These are phyloP conservation scores for Pachycephala philippinensis DNA, from an alignment of 2,113 vertebrate genomes.

Conservation along the genomic window DNA sequence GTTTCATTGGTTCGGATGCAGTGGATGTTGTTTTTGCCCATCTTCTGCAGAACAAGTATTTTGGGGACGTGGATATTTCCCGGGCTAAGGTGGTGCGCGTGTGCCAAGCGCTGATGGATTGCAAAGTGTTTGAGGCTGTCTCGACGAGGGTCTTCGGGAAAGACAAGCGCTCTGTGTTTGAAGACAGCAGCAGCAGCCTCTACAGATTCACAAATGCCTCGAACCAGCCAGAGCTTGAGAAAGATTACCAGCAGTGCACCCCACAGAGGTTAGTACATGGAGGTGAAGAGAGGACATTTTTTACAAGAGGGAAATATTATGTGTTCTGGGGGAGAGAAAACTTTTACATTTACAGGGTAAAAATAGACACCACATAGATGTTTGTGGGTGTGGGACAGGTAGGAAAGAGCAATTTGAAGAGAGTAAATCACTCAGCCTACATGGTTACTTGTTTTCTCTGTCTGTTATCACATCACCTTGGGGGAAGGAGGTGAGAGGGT, in stretches of 20 bases:
- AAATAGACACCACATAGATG: not conserved
- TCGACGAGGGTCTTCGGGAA: slow-evolving; percentile 87
- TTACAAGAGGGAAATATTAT: not conserved
- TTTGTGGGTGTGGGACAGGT: not conserved
- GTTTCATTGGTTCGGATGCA: slow-evolving; percentile 92
- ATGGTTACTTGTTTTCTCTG: not conserved
- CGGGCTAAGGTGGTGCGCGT: slow-evolving; percentile 90
- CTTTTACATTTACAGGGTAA: not conserved
- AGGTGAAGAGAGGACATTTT: not conserved
- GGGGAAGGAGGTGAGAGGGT: not conserved
- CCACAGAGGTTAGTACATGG: slow-evolving; percentile 66
- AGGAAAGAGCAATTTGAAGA: not conserved
- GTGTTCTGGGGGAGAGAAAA: not conserved
- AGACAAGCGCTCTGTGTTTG: slow-evolving; percentile 88
- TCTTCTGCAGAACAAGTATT: slow-evolving; percentile 88
- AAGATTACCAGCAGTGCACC: slow-evolving; percentile 55
- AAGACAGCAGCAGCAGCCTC: slow-evolving; percentile 91
- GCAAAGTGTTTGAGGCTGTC: slow-evolving; percentile 91
- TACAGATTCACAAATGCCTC: slow-evolving; percentile 83
- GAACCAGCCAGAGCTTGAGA: slow-evolving; percentile 67
- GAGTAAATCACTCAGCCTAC: not conserved
- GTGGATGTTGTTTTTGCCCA: slow-evolving; percentile 92
- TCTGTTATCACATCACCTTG: not conserved
- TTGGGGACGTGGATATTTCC: slow-evolving; percentile 88
- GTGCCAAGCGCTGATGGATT: slow-evolving; percentile 94